These are phyloP conservation scores for Catalaphyllia jardinei DNA, from an alignment of 64 coral and sea anemone species.

Conservation along the genomic window DNA sequence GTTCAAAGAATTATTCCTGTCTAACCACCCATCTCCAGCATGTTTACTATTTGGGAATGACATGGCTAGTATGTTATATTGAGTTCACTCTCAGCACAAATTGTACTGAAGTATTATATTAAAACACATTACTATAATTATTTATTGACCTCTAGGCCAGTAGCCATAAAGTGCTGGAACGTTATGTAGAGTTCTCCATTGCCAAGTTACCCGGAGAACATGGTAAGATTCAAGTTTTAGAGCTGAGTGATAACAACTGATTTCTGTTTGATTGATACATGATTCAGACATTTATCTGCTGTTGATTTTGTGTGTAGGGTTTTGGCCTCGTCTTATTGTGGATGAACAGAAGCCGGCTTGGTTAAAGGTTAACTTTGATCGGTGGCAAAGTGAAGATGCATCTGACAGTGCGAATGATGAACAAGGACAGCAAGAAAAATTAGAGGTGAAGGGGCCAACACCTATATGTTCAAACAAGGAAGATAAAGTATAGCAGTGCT, in stretches of 20 bases:
- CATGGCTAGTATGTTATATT: too few relatives aligned
- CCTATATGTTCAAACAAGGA: too few relatives aligned
- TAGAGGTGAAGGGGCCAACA: constrained; percentile 34
- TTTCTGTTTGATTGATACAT: neutral
- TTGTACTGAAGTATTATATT: too few relatives aligned
- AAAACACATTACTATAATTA: neutral
- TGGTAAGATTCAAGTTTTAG: neutral
- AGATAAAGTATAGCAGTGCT: too few relatives aligned
- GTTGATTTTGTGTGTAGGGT: neutral
- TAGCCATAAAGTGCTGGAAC: constrained; percentile 59
- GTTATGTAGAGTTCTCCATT: constrained; percentile 66
- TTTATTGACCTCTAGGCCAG: constrained; percentile 20
- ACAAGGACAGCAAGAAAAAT: constrained; percentile 47
- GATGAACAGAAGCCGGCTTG: constrained; percentile 84
- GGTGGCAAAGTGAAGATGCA: constrained; percentile 94
- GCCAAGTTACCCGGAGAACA: constrained; percentile 48
- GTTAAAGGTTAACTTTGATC: constrained; percentile 97
- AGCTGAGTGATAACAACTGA: neutral
- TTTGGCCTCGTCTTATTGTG: constrained; percentile 84
- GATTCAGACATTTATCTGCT: too few relatives aligned
- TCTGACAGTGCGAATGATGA: constrained; percentile 77
- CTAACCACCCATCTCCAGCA: too few relatives aligned
- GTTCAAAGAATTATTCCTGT: too few relatives aligned
- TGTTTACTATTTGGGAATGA: too few relatives aligned
- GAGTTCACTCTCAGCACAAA: too few relatives aligned